A percentile compares a stretch with the other conserved stretches of the same genome.
phyloP scores from a whole-genome alignment of 2,888 invertebrate species.

The Cantharis rufa region DNA sequence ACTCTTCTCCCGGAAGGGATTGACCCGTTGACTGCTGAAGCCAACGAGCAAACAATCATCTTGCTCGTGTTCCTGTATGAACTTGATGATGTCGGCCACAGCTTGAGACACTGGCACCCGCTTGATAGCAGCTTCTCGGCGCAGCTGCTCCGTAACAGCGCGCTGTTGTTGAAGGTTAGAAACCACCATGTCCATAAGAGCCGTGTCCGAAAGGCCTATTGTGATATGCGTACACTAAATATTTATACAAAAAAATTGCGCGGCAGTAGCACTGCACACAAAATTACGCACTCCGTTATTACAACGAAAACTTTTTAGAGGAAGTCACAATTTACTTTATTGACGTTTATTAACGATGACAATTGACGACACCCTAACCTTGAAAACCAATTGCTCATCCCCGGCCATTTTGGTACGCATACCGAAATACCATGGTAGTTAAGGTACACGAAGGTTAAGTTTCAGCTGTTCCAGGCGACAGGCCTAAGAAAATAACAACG shows the following conservation, averaged over 20 bases:
- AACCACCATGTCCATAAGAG: slow-evolving; percentile 92
- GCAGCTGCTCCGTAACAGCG: slow-evolving; percentile 89
- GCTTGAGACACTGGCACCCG: slow-evolving; percentile 87
- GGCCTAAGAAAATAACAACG: no score
- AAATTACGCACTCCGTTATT: not conserved
- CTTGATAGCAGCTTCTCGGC: slow-evolving; percentile 87
- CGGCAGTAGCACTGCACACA: slow-evolving; percentile 22
- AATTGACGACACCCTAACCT: not conserved
- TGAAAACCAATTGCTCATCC: not conserved
- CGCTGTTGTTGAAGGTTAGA: slow-evolving; percentile 93
- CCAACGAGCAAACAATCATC: slow-evolving; percentile 93
- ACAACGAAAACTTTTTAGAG: not conserved
- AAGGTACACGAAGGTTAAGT: no score
- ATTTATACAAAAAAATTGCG: slow-evolving; percentile 22
- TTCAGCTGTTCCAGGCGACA: no score
- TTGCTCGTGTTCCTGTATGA: slow-evolving; percentile 86
- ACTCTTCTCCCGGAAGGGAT: slow-evolving; percentile 94
- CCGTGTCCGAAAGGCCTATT: slow-evolving; percentile 88
- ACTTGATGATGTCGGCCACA: slow-evolving; percentile 91
- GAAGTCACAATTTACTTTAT: slow-evolving; percentile 1
- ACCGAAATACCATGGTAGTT: not conserved
- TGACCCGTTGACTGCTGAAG: slow-evolving; percentile 91
- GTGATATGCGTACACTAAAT: slow-evolving; percentile 54
- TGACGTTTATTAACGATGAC: slow-evolving; percentile 1
- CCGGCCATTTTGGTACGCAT: not conserved